These are phyloP conservation scores for Actinemys pallida DNA, from an alignment of 2,113 vertebrate genomes.

Conservation along the genomic window DNA sequence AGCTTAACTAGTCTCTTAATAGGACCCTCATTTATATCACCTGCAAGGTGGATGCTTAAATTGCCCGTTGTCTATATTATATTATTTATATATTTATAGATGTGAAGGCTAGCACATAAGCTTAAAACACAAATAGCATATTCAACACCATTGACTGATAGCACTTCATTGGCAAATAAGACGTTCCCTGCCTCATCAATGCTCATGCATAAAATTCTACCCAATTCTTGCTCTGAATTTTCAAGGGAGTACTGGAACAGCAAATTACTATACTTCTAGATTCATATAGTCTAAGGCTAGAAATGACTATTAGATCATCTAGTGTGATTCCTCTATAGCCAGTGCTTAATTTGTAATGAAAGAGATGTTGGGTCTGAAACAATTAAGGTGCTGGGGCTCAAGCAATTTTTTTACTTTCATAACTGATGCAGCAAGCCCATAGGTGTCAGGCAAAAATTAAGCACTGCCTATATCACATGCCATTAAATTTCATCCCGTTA, in stretches of 20 bases:
- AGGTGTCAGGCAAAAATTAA: no score
- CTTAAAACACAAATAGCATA: neutral
- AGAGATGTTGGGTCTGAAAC: no score
- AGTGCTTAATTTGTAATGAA: no score
- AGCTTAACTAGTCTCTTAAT: neutral
- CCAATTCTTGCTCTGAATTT: neutral
- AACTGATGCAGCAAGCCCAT: no score
- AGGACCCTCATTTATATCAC: neutral
- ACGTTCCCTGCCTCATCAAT: neutral
- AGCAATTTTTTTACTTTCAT: no score
- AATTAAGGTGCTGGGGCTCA: no score
- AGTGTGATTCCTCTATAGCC: neutral
- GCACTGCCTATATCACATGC: no score
- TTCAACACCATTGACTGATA: neutral
- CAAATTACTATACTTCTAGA: neutral
- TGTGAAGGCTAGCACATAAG: neutral
- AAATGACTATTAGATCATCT: neutral
- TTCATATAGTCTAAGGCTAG: neutral
- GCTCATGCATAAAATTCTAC: rapidly evolving
- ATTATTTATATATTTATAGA: neutral
- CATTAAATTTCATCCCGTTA: neutral
- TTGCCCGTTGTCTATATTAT: neutral
- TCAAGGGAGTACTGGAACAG: neutral
- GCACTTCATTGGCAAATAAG: neutral
- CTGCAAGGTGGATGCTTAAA: neutral